Base-by-base conservation (phyloP, 2,888 invertebrate genomes). In the Antheraea yamamai region DNA sequence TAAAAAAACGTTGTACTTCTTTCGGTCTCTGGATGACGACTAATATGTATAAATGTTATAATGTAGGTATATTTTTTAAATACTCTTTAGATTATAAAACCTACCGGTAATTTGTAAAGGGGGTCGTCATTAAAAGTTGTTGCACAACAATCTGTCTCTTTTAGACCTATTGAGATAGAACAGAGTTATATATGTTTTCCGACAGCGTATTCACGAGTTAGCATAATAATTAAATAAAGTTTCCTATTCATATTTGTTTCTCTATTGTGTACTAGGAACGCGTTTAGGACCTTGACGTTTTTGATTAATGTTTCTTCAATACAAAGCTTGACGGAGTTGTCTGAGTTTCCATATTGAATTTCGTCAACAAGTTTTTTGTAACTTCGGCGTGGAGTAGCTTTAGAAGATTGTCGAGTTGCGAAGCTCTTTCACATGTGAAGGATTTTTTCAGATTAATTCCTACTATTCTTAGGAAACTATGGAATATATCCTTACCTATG, bases 171-270 rank as follows among this genome's bases (percentile, higher is more conserved):
- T 75, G 74, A 75, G 76, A 80, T n/a, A 35, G 73, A 76, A 79
- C 77, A 77, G 64, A 26, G 78, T 51, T 61, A 47, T 23, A n/a
- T 76, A 70, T 77, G 72, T 73, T 75, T 72, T 51, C 75, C 78
- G 75, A 77, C 80, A 80, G 77, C 77, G 77, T 78, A 82, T 82
- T 83, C 82, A 77, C 79, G 78, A 81, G 79, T 77, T 70, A 26
- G 76, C 76, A 80, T 75, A 73, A 78, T 79, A 82, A 83, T 82
- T 82, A 83, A 81, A 78, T 81, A 81, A 81, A 83, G 79, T 84
- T 81, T 75, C 72, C 75, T 76, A 76, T 78, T 81, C 77, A 79
- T 76, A 78, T 79, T 66, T 74, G 73, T 35, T 20, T 47, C 10
- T 72, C 64, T 73, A 75, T 77, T 82, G 76, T 79, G 75, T 66